A percentile compares a stretch with the other conserved stretches of the same genome.
Conservation (phyloP, 2,888 invertebrate genomes). For the Latrodectus hesperus region DNA sequence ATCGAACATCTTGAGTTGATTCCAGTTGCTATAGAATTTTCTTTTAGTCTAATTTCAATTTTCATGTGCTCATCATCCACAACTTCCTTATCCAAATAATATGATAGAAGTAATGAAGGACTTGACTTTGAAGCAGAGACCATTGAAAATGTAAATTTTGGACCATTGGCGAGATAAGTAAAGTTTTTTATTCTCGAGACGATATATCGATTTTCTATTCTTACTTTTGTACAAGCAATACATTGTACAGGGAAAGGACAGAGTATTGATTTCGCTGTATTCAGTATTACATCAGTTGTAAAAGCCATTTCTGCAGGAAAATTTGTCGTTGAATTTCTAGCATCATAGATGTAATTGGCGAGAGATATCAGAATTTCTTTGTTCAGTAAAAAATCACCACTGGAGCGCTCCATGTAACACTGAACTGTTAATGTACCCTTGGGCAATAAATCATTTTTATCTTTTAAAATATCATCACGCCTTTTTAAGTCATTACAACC, state of each 20-base stretch:
- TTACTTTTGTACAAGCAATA: neutral
- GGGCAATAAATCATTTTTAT: neutral
- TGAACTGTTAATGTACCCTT: neutral
- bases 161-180: neutral
- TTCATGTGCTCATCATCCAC: neutral
- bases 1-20: neutral
- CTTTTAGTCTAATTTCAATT: neutral
- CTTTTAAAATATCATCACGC: neutral
- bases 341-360: no score
- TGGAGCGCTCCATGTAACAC: neutral
- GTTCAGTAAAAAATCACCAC: no score
- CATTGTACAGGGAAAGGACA: neutral
- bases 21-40: neutral
- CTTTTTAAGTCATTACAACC: neutral
- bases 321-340: no score
- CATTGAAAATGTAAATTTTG: neutral
- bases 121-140: neutral
- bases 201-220: neutral
- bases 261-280: neutral
- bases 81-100: neutral
- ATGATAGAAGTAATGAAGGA: neutral
- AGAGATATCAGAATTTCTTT: neutral
- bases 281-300: neutral
- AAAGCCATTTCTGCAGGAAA: no score
- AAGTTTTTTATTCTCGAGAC: neutral